Conservation (phyloP, 2,113 vertebrate genomes). For the Rhizomys pruinosus region DNA sequence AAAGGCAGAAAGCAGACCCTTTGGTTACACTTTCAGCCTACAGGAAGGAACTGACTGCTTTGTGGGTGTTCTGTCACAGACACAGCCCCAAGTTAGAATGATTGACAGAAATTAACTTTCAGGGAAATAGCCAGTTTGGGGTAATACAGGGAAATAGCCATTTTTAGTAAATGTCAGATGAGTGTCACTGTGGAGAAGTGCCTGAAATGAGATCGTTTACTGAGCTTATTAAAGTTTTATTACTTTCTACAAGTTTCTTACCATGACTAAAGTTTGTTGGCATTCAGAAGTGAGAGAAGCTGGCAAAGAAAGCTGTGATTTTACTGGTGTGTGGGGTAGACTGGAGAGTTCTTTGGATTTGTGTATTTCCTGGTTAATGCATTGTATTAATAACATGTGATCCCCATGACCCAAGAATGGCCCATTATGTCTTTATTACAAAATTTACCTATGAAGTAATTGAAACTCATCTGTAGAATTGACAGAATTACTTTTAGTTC, state of each 20-base stretch:
- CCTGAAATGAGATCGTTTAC: not conserved
- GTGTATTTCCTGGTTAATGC: not conserved
- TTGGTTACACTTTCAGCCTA: not conserved
- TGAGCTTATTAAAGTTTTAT: not conserved
- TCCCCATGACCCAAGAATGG: not conserved
- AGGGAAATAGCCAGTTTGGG: constrained; percentile 9
- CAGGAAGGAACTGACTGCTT: not conserved
- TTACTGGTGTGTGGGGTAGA: not conserved
- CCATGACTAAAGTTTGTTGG: not conserved
- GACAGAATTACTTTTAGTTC: constrained; percentile 39
- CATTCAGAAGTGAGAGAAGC: constrained; percentile 6
- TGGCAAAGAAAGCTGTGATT: not conserved
- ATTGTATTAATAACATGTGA: not conserved
- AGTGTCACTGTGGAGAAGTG: not conserved
- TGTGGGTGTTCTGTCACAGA: not conserved
- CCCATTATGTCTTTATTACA: not conserved
- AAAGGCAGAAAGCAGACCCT: not conserved
- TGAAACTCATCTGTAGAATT: not conserved
- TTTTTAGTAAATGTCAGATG: not conserved
- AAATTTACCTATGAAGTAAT: constrained; percentile 11
- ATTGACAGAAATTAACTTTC: not conserved
- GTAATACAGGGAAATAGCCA: not conserved
- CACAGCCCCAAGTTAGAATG: not conserved
- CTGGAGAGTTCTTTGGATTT: not conserved
- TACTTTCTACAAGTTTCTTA: not conserved